phyloP scores from a whole-genome alignment of 2,797 vertebrate species.

The Cynopterus sphinx region DNA sequence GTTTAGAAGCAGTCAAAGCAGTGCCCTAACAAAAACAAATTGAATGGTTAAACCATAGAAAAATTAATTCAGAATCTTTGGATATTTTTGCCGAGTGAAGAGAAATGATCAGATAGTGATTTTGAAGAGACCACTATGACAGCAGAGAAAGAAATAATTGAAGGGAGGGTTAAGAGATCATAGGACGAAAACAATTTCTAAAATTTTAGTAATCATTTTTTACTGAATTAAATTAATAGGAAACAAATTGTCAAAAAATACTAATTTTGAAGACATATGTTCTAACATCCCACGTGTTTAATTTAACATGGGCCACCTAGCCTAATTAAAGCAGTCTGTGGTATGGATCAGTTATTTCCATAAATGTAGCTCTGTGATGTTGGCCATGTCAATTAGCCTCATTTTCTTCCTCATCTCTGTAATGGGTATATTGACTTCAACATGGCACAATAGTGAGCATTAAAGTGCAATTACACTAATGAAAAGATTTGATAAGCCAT shows the following conservation, averaged over 20 bases:
- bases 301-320: neutral
- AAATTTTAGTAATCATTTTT: conserved; percentile 5
- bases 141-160: neutral
- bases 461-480: neutral
- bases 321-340: neutral
- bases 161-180: neutral
- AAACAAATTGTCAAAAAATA: neutral
- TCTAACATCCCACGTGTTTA: neutral
- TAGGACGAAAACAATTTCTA: neutral
- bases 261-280: neutral
- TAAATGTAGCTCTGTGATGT: neutral
- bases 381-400: neutral
- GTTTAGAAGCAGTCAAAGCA: conserved; percentile 32
- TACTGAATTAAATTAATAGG: neutral
- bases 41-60: neutral
- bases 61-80: neutral
- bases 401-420: neutral
- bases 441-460: neutral
- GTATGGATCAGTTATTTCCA: neutral
- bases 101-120: conserved; percentile 3
- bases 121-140: neutral
- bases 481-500: neutral
- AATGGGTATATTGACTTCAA: conserved; percentile 18
- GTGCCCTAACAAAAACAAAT: neutral
- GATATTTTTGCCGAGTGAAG: conserved; percentile 10